phyloP scores from a whole-genome alignment of 1,140 invertebrate species.

The Lepeophtheirus salmonis region DNA sequence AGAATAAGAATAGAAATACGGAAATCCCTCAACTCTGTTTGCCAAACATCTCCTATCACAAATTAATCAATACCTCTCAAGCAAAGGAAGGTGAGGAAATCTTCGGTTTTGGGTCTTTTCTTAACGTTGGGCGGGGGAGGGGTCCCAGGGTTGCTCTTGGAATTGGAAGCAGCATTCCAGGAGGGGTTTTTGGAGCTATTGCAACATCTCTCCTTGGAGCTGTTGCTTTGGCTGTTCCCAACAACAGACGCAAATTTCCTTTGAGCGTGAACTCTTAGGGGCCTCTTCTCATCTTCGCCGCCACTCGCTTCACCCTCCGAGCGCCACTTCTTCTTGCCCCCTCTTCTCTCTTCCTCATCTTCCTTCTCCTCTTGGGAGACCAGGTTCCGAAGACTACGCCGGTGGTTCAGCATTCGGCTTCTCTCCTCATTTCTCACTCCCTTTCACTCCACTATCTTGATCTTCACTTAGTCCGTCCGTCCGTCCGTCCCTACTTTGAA shows the following conservation, averaged over 20 bases:
- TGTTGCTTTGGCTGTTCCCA: not conserved
- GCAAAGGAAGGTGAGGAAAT: conserved; percentile 72
- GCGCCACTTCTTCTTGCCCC: not conserved
- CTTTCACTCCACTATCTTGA: no score
- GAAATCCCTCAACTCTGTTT: no score
- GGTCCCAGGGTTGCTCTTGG: no score
- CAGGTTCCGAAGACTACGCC: not conserved
- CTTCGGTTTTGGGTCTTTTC: conserved; percentile 56
- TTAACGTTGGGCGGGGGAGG: not conserved
- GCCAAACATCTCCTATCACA: not conserved
- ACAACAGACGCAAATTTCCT: not conserved
- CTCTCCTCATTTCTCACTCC: no score
- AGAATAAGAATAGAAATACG: conserved; percentile 7
- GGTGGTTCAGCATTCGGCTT: not conserved
- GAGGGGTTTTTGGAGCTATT: no score
- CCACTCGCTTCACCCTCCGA: not conserved
- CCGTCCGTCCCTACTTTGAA: no score
- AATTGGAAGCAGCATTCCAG: no score
- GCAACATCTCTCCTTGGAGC: no score
- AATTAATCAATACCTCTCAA: conserved; percentile 43
- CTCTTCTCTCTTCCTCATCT: not conserved
- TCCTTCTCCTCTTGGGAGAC: not conserved
- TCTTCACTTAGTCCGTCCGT: no score
- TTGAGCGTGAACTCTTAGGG: not conserved
- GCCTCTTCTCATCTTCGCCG: not conserved